These are phyloP conservation scores for Sclerurus mexicanus DNA, from an alignment of 2,113 vertebrate species.

Conservation along the genomic window DNA sequence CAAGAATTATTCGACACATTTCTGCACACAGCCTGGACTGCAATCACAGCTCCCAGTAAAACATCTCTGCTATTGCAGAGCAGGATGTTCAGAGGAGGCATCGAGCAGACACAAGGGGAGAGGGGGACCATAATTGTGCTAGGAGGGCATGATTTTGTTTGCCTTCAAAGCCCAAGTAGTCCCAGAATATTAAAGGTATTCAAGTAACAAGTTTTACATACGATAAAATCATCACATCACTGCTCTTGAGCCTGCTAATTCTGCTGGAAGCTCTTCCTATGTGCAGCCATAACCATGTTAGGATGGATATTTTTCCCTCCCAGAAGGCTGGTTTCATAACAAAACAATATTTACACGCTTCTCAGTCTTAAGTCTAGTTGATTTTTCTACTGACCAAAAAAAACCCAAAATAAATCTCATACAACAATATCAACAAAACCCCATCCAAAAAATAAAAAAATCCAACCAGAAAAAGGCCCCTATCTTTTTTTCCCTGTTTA, in stretches of 20 bases:
- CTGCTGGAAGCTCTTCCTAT: not conserved
- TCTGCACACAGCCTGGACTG: not conserved
- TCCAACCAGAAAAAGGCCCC: rapidly evolving
- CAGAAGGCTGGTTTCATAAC: not conserved
- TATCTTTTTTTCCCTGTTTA: not conserved
- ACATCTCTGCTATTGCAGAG: not conserved
- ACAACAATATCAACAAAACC: not conserved
- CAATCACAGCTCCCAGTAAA: not conserved
- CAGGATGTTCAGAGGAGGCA: not conserved
- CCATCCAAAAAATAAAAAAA: not conserved
- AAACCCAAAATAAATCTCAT: too few relatives aligned
- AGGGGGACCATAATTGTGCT: not conserved
- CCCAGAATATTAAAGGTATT: not conserved
- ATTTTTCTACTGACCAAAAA: not conserved
- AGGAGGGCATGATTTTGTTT: not conserved
- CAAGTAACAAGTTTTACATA: not conserved
- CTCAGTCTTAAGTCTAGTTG: not conserved
- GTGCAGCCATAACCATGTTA: rapidly evolving
- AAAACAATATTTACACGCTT: not conserved
- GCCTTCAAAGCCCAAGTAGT: not conserved
- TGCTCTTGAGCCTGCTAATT: not conserved
- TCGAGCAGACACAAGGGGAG: not conserved
- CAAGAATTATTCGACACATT: not conserved
- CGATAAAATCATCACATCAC: rapidly evolving
- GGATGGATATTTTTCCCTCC: not conserved